Evolutionary conservation across 92 coral and sea anemone genomes (phyloP), one percentile per base, ranked within the genome.

Genomic region (Bergia sp.): DNA sequence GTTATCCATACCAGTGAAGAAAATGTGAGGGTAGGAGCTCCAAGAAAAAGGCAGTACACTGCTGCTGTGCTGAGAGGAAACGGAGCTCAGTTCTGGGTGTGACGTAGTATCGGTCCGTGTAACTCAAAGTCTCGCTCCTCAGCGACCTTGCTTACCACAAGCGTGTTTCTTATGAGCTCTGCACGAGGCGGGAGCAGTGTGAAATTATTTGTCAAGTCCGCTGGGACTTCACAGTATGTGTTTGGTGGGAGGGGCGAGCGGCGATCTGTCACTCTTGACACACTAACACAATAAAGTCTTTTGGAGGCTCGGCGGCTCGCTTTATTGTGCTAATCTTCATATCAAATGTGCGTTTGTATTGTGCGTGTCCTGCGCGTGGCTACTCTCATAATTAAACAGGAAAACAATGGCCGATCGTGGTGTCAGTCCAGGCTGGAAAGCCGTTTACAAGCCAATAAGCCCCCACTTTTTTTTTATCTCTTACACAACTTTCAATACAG

Each of bases 321-420:
- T 91, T 93, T 92, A 92, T 95, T 91, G 89, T 82, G 88, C 90
- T 92, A 95, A 95, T 94, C 97, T 94, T 88, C 90, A 91, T 92
- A 91, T 94, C 93, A 95, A 95, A 92, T 88, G 82, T 79, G 86
- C 81, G 82, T 89, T 93, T 91, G 94, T 91, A 91, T 94, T 93
- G 93, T 94, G 95, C 95, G 89, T 91, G 91, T 74, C 92, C 77
- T 88, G 82, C 98, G 98, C 98, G 96, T 95, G 98, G 96, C 95
- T 67, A 72, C 90, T 77, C 87, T 90, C 88, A 91, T 95, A 90
- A 92, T 94, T 89, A 94, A 96, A 81, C 88, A 86, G 67, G 80
- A 66, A 80, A 85, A 95, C 96, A 95, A 94, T 95, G 91, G 88
- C 82, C 77, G 91, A 86, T 92, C 89, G 95, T 93, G 93, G 90